phyloP scores from a whole-genome alignment of 30 jellyfish, hydroid and myxozoan species.

The Pelagia noctiluca region DNA sequence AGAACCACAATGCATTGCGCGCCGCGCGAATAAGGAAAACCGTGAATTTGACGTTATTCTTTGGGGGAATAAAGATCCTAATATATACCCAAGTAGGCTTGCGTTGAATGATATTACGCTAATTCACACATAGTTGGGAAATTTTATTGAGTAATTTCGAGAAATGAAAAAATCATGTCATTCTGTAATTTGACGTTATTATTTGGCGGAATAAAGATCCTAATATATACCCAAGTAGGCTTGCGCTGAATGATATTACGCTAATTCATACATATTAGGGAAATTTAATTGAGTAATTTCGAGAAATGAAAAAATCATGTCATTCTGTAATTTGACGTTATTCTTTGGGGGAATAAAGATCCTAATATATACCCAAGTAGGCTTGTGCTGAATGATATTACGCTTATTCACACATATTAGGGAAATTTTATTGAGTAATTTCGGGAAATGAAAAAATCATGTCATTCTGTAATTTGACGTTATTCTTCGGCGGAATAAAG shows the following conservation, averaged over 20 bases:
- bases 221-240: background rate
- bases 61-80: background rate
- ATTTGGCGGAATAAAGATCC: background rate
- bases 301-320: background rate
- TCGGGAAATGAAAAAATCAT: background rate
- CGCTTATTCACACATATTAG: background rate
- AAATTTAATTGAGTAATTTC: background rate
- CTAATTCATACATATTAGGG: background rate
- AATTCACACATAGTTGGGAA: background rate
- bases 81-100: background rate
- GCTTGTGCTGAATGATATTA: background rate
- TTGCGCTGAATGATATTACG: background rate
- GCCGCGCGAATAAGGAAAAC: too few relatives aligned
- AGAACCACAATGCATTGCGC: too few relatives aligned
- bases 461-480: background rate
- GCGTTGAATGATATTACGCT: background rate
- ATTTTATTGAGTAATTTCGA: background rate
- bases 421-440: background rate
- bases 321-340: background rate
- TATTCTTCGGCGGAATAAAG: background rate
- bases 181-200: slow-evolving; percentile 1
- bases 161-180: background rate
- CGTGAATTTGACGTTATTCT: slow-evolving; percentile 2
- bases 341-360: background rate
- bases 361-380: background rate